A percentile compares a stretch with the other conserved stretches of the same genome.
Conservation (phyloP, 2,113 vertebrate species). For the Megatriorchis doriae region DNA sequence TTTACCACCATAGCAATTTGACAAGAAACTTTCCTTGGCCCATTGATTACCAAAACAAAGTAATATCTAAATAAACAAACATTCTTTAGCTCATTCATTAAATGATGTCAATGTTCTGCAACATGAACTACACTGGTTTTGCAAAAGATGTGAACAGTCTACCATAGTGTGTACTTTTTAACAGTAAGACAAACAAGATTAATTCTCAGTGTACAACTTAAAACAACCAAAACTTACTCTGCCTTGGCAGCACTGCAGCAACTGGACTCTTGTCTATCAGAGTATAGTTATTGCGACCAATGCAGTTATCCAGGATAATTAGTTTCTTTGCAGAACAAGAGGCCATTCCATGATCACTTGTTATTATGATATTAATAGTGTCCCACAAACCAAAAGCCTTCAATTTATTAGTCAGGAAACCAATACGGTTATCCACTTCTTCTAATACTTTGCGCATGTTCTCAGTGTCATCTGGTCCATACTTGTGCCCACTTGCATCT, state of each 20-base stretch:
- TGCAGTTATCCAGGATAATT: constrained; percentile 82
- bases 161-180: not conserved
- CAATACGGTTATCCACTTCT: constrained; percentile 82
- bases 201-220: not conserved
- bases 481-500: constrained; percentile 83
- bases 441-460: constrained; percentile 80
- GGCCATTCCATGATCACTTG: constrained; percentile 97
- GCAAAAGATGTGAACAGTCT: not conserved
- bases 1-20: not conserved
- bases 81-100: not conserved
- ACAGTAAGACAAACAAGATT: not conserved
- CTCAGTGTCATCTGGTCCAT: constrained; percentile 79
- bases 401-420: constrained; percentile 78
- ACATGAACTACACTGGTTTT: not conserved
- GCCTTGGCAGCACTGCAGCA: constrained; percentile 81
- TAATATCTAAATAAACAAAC: not conserved
- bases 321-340: constrained; percentile 83
- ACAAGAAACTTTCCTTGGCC: not conserved
- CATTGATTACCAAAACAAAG: not conserved
- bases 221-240: constrained; percentile 70
- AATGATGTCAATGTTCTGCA: not conserved
- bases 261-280: constrained; percentile 83
- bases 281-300: constrained; percentile 73
- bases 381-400: constrained; percentile 83
- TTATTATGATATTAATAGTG: constrained; percentile 85